A percentile compares a stretch with the other conserved stretches of the same genome.
phyloP scores from a whole-genome alignment of 1,140 invertebrate genomes.

The Drosophila baimaii region DNA sequence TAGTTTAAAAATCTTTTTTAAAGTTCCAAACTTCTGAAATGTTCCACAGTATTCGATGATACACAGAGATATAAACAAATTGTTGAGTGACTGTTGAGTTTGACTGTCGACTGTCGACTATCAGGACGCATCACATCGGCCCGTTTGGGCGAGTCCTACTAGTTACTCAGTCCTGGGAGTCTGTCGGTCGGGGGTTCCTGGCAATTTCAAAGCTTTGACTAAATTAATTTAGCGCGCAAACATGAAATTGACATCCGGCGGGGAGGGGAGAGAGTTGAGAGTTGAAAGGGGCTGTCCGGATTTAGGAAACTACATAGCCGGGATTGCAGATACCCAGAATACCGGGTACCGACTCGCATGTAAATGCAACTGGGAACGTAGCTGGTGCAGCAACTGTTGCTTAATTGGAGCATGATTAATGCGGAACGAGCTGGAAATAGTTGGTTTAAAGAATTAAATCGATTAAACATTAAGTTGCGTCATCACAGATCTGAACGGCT shows the following conservation, averaged over 20 bases:
- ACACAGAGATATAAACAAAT: conserved; percentile 43
- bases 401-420: conserved; percentile 68
- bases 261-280: neutral
- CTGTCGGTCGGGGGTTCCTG: conserved; percentile 28
- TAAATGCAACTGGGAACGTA: conserved; percentile 26
- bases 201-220: conserved; percentile 68
- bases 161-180: conserved; percentile 48
- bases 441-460: conserved; percentile 57
- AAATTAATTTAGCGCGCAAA: conserved; percentile 81
- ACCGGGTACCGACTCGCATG: conserved; percentile 16
- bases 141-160: conserved; percentile 8
- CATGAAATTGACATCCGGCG: conserved; percentile 65
- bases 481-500: conserved; percentile 39
- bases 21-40: neutral
- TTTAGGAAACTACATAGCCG: conserved; percentile 9
- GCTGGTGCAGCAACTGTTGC: conserved; percentile 30
- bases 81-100: conserved; percentile 44
- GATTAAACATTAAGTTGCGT: conserved; percentile 60
- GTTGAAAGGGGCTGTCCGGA: neutral
- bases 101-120: conserved; percentile 47
- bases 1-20: neutral
- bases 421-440: conserved; percentile 36
- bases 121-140: conserved; percentile 43
- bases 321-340: conserved; percentile 26
- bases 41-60: conserved; percentile 23